phyloP scores from a whole-genome alignment of 2,797 vertebrate genomes.

The Spinibarbus caldwelli region DNA sequence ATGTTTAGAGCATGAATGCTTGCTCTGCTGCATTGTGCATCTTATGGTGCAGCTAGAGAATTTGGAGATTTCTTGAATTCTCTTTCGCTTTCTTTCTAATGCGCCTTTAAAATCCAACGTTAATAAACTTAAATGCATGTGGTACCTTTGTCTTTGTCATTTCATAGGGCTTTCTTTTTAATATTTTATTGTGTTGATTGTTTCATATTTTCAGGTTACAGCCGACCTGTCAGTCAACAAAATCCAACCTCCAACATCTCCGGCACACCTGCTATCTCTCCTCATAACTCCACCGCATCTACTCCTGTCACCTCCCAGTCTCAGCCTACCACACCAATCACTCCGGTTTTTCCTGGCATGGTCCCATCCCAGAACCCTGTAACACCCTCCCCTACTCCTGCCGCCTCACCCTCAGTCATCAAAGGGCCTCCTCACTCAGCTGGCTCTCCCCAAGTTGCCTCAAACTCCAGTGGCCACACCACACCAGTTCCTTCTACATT shows the following conservation, averaged over 20 bases:
- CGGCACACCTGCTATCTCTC: slow-evolving; percentile 80
- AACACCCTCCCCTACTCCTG: slow-evolving; percentile 74
- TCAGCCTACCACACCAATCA: slow-evolving; percentile 79
- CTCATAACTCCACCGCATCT: slow-evolving; percentile 87
- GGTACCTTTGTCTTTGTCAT: background rate
- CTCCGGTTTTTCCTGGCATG: slow-evolving; percentile 88
- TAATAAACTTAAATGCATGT: slow-evolving; percentile 26
- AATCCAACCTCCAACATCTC: slow-evolving; percentile 73
- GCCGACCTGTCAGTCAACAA: slow-evolving; percentile 86
- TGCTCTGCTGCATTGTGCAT: slow-evolving; percentile 11
- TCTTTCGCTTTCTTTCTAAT: slow-evolving; percentile 10
- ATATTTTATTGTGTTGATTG: background rate
- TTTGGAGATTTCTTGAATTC: slow-evolving; percentile 4
- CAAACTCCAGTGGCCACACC: slow-evolving; percentile 63
- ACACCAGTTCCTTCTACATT: slow-evolving; percentile 55
- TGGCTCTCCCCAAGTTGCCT: slow-evolving; percentile 63
- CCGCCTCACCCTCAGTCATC: slow-evolving; percentile 85
- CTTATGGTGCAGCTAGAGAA: background rate
- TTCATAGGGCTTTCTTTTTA: background rate
- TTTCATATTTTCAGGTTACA: slow-evolving; percentile 79
- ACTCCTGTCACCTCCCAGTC: slow-evolving; percentile 82
- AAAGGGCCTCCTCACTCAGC: slow-evolving; percentile 82
- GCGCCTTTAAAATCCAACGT: background rate
- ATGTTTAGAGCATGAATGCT: background rate
- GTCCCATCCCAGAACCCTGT: slow-evolving; percentile 78